A percentile compares a stretch with the other conserved stretches of the same genome.
Evolutionary conservation across 2,113 vertebrate species (phyloP).

Genomic region (Scomber colias): DNA sequence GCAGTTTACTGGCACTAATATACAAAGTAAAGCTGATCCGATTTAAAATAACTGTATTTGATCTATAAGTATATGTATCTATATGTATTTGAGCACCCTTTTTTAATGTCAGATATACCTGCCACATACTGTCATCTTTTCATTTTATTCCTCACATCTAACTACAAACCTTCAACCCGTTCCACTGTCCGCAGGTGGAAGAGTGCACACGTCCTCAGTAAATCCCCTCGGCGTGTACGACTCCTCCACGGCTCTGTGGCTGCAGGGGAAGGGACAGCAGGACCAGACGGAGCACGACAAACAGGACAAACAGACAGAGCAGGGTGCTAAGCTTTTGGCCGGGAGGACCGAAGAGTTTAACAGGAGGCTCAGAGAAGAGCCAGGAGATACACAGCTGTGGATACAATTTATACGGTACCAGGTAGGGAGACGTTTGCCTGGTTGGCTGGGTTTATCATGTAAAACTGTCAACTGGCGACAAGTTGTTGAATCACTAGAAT

Average conservation of each 20-base stretch:
- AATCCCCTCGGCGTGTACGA: conserved; percentile 96
- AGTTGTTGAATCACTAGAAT: no score
- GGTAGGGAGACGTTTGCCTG: conserved; percentile 75
- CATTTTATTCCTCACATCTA: not conserved
- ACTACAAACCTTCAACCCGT: conserved; percentile 75
- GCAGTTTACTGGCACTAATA: not conserved
- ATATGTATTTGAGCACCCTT: not conserved
- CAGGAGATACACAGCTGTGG: conserved; percentile 89
- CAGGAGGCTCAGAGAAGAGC: conserved; percentile 91
- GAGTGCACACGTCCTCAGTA: conserved; percentile 58
- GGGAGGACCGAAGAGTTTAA: conserved; percentile 93
- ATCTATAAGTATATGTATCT: no score
- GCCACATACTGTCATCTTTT: not conserved
- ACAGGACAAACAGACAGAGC: conserved; percentile 49
- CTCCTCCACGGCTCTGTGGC: conserved; percentile 88
- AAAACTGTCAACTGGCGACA: no score
- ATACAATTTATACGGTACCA: conserved; percentile 94
- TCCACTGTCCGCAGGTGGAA: conserved; percentile 51
- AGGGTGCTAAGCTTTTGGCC: conserved; percentile 37
- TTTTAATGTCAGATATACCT: not conserved
- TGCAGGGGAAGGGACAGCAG: conserved; percentile 89
- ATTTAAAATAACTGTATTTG: not conserved
- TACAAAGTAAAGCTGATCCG: not conserved
- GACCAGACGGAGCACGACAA: conserved; percentile 68
- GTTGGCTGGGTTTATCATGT: no score